A percentile compares a stretch with the other conserved stretches of the same genome.
These are phyloP conservation scores for Phyllopteryx taeniolatus DNA, from an alignment of 2,113 vertebrate genomes.

Conservation along the genomic window DNA sequence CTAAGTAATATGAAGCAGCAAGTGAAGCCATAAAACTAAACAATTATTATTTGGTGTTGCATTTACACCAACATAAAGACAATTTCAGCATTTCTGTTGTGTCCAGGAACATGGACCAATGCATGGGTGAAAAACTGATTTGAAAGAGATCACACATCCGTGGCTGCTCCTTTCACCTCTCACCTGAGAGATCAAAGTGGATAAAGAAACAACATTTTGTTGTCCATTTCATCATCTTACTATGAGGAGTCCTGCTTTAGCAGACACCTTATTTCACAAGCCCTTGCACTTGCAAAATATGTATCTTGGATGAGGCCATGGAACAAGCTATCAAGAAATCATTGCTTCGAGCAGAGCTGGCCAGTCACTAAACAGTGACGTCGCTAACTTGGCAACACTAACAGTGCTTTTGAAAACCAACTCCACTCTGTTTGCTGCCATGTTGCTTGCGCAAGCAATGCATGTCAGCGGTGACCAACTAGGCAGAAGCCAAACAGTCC, in stretches of 20 bases:
- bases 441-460: too few species aligned
- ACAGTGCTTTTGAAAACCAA: too few species aligned
- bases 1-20: slow-evolving; percentile 26
- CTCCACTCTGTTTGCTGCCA: too few species aligned
- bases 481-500: slow-evolving; percentile 6
- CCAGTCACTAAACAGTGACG: too few species aligned
- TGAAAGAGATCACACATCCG: slow-evolving; percentile 51
- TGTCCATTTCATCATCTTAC: slow-evolving; percentile 48
- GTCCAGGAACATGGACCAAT: slow-evolving; percentile 9
- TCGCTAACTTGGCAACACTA: too few species aligned
- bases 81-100: slow-evolving; percentile 24
- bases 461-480: too few species aligned
- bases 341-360: slow-evolving; percentile 9
- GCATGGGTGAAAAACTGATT: slow-evolving; percentile 42
- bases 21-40: slow-evolving; percentile 46
- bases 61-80: slow-evolving; percentile 49
- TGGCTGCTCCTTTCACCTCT: slow-evolving; percentile 42
- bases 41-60: slow-evolving; percentile 28
- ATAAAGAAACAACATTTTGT: slow-evolving; percentile 53
- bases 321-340: slow-evolving; percentile 32
- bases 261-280: slow-evolving; percentile 14
- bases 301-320: slow-evolving; percentile 35
- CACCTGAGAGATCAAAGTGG: slow-evolving; percentile 45
- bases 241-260: slow-evolving; percentile 28
- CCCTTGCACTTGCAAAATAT: slow-evolving; percentile 1